A percentile compares a stretch with the other conserved stretches of the same genome.
phyloP scores from a whole-genome alignment of 2,113 vertebrate genomes.

The Triplophysa tibetana region DNA sequence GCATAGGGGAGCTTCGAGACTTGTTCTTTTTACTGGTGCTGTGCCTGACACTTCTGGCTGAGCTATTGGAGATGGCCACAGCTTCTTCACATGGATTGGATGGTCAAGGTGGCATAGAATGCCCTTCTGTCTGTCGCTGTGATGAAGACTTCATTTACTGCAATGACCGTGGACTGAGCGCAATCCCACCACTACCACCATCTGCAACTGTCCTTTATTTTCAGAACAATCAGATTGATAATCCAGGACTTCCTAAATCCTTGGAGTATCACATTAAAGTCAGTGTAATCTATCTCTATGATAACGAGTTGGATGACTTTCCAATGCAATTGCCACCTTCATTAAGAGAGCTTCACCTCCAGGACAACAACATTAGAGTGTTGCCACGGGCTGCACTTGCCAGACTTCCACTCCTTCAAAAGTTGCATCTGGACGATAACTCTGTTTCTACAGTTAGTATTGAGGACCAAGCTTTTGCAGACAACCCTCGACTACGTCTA shows the following conservation, averaged over 20 bases:
- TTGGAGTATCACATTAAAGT: constrained; percentile 77
- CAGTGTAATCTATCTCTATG: constrained; percentile 90
- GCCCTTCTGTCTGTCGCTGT: constrained; percentile 88
- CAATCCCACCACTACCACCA: constrained; percentile 84
- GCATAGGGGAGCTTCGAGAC: constrained; percentile 75
- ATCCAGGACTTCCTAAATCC: constrained; percentile 84
- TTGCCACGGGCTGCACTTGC: constrained; percentile 82
- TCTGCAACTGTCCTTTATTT: constrained; percentile 90
- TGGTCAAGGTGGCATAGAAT: constrained; percentile 69
- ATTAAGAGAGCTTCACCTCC: constrained; percentile 88
- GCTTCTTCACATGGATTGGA: constrained; percentile 69
- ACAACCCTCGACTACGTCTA: constrained; percentile 80
- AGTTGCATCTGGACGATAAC: constrained; percentile 92
- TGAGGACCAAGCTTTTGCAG: constrained; percentile 90
- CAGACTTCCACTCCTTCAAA: constrained; percentile 86
- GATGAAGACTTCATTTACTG: constrained; percentile 92
- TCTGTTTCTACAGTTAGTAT: constrained; percentile 94
- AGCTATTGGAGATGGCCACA: constrained; percentile 73
- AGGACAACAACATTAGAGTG: constrained; percentile 92
- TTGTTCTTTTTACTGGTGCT: constrained; percentile 80
- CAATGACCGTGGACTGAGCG: constrained; percentile 90
- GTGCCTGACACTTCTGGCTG: constrained; percentile 77
- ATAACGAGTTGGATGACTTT: constrained; percentile 89
- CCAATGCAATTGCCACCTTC: constrained; percentile 85
- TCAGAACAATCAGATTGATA: constrained; percentile 94